Percentiles rank a stretch among this genome's conserved stretches.
These are phyloP conservation scores for Actinostola sp. DNA, from an alignment of 92 coral and sea anemone species.

Conservation along the genomic window DNA sequence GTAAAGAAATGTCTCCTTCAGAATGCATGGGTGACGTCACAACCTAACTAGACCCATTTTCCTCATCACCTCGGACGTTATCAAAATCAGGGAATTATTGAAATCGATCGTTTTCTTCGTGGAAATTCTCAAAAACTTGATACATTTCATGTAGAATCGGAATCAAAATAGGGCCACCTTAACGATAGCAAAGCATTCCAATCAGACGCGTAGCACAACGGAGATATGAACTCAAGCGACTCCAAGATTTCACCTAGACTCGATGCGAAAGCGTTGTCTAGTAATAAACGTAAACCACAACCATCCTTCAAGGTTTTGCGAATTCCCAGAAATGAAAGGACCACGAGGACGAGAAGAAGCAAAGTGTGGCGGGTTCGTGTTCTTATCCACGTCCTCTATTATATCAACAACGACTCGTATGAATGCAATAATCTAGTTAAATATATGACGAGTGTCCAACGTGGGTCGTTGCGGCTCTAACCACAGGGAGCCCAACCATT, in stretches of 20 bases:
- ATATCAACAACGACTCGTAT: neutral
- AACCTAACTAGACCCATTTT: too few relatives aligned
- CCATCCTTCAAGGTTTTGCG: slow-evolving; percentile 11
- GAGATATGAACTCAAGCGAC: neutral
- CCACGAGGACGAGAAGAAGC: slow-evolving; percentile 6
- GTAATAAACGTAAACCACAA: too few relatives aligned
- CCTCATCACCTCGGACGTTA: too few relatives aligned
- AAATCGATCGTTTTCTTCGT: too few relatives aligned
- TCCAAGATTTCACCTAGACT: neutral
- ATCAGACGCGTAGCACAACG: neutral
- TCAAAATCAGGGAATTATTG: too few relatives aligned
- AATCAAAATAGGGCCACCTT: too few relatives aligned
- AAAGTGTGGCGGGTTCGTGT: neutral
- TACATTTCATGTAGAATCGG: too few relatives aligned
- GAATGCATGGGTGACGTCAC: too few relatives aligned
- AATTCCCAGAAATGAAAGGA: slow-evolving; percentile 29
- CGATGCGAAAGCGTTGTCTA: too few relatives aligned
- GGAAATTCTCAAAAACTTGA: too few relatives aligned
- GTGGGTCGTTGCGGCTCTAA: slow-evolving; percentile 7
- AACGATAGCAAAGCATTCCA: neutral
- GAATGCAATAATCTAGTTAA: slow-evolving; percentile 22
- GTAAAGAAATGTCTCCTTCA: too few relatives aligned
- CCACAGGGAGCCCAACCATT: too few relatives aligned
- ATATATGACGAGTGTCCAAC: slow-evolving; percentile 18
- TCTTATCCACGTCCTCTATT: neutral